Percentiles rank a stretch among this genome's conserved stretches.
Evolutionary conservation across 2,888 invertebrate species (phyloP).

Genomic region (Drosophila nigritarsus): DNA sequence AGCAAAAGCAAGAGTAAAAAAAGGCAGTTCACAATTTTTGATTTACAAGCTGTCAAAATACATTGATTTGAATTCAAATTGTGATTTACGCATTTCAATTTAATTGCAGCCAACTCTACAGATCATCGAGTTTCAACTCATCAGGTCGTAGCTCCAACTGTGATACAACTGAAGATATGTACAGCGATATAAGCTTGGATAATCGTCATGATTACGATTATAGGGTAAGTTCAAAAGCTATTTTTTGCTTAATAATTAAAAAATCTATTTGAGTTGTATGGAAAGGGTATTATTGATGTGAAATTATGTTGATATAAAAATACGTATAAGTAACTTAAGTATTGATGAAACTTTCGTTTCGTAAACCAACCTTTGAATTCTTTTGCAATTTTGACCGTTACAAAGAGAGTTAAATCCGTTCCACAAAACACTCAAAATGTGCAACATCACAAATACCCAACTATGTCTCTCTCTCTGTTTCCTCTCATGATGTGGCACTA

Average conservation of each 20-base stretch:
- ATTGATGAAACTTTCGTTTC: slow-evolving; percentile 5
- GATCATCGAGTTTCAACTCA: slow-evolving; percentile 96
- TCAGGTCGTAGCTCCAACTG: slow-evolving; percentile 96
- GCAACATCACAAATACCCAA: slow-evolving; percentile 45
- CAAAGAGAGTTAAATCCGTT: slow-evolving; percentile 23
- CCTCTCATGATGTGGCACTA: slow-evolving; percentile 44
- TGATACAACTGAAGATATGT: slow-evolving; percentile 97
- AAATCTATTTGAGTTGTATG: background rate
- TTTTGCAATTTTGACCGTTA: slow-evolving; percentile 39
- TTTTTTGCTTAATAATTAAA: slow-evolving; percentile 2
- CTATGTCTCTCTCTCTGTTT: background rate
- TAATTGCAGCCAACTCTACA: slow-evolving; percentile 91
- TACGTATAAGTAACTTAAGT: background rate
- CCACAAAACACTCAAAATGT: slow-evolving; percentile 20
- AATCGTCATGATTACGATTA: slow-evolving; percentile 97
- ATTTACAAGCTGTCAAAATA: background rate
- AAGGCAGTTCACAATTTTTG: background rate
- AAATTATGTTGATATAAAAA: background rate
- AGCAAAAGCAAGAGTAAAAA: background rate
- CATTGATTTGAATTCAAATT: slow-evolving; percentile 9
- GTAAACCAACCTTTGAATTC: slow-evolving; percentile 5
- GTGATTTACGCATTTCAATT: slow-evolving; percentile 31
- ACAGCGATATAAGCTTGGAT: slow-evolving; percentile 96
- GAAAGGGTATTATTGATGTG: background rate
- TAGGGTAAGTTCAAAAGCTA: slow-evolving; percentile 88